Evolutionary conservation across 2,797 vertebrate species (phyloP), one percentile per base, ranked within the genome.

Genomic region (Loris lydekkerianus): DNA sequence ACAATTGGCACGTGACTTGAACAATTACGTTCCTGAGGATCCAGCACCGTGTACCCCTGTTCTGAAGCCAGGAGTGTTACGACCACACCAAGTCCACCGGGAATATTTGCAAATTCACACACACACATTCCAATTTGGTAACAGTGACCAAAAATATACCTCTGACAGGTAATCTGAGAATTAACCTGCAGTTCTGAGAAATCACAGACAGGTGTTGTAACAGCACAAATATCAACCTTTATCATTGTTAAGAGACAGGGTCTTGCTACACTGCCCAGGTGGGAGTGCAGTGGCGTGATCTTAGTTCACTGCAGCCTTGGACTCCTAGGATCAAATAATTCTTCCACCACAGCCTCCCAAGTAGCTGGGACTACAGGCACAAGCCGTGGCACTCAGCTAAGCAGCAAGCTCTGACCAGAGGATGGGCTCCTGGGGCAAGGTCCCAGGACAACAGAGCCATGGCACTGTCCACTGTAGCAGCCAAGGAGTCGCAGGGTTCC

Each of bases 381-480:
- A 18, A 67, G 69, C 69, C 20, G 10, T 25, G 37, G 2, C 15
- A n/a, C 65, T n/a, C 65, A 1, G 7, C 17, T 6, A 15, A 13
- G 20, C 0, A 23, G 15, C 46, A 40, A 14, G 25, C 29, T 21
- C 20, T 40, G 17, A 67, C 17, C 56, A 31, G 72, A 37, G 27
- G 6, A 9, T 1, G 8, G 25, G 49, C 77, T 29, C 18, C 10
- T 3, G 34, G 3, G 7, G 23, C 34, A n/a, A 21, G 25, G 20
- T 25, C 25, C 37, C 69, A 37, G 0, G 0, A n/a, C 5, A 3
- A 43, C 40, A 31, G 25, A 0, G 31, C 18, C 13, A 5, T 3
- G 10, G 31, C 46, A 58, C 10, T 9, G 29, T 25, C 37, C 7
- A 58, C 7, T 20, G 14, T 21, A 17, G 17, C 3, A 23, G 81